phyloP scores from a whole-genome alignment of 2,797 vertebrate species.

The Muscicapa comitata region DNA sequence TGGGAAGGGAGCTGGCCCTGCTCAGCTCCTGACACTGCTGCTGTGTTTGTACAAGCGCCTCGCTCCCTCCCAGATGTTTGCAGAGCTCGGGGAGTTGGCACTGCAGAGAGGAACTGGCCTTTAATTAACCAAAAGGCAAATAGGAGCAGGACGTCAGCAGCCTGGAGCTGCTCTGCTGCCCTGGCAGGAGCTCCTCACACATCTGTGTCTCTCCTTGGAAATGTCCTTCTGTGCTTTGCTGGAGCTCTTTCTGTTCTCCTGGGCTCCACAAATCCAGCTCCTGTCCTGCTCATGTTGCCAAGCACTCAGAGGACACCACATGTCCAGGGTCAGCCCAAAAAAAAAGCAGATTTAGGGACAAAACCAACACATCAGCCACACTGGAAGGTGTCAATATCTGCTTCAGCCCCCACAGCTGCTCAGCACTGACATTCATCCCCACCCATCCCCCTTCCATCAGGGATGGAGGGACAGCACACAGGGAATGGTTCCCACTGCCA shows the following conservation, averaged over 20 bases:
- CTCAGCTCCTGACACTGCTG: neutral
- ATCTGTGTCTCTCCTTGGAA: rapidly evolving
- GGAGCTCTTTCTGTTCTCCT: neutral
- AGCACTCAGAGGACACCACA: neutral
- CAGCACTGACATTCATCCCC: too few species aligned
- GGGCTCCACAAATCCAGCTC: neutral
- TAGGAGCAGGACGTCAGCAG: neutral
- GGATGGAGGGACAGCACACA: neutral
- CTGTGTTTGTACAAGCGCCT: neutral
- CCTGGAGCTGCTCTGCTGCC: neutral
- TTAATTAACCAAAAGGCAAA: slow-evolving; percentile 16
- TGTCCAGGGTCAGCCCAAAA: neutral
- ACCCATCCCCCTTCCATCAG: neutral
- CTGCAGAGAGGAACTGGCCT: neutral
- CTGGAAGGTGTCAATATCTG: neutral
- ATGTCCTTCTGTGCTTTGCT: rapidly evolving
- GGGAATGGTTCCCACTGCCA: neutral
- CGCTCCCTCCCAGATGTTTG: slow-evolving; percentile 10
- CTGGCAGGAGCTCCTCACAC: rapidly evolving
- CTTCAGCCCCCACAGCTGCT: neutral
- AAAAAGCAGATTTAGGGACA: neutral
- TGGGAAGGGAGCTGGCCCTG: neutral
- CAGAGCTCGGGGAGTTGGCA: neutral
- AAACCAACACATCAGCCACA: neutral
- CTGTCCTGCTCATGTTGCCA: rapidly evolving